These are phyloP conservation scores for Platanista minor DNA, from an alignment of 2,113 vertebrate species.

Conservation along the genomic window DNA sequence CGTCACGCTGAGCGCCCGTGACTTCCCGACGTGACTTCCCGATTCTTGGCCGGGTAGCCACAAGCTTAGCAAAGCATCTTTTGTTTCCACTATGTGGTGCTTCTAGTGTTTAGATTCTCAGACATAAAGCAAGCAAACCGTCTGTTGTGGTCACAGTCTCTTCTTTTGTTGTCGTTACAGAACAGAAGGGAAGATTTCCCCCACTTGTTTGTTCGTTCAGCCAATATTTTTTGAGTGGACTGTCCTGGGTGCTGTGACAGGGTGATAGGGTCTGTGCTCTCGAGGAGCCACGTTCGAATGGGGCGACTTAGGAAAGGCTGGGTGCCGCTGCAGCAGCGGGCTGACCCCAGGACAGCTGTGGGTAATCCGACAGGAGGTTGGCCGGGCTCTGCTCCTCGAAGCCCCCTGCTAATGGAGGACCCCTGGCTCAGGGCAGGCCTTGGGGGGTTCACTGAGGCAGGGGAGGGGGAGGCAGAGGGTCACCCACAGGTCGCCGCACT, in stretches of 20 bases:
- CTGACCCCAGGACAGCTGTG: too few relatives aligned
- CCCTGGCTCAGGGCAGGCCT: not conserved
- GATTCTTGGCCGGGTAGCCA: fast-evolving
- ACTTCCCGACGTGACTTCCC: not conserved
- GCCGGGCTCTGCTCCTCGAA: too few relatives aligned
- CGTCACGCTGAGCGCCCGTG: not conserved
- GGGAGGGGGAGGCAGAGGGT: not conserved
- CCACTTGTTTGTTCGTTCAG: not conserved
- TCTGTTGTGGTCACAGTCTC: not conserved
- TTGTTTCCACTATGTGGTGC: too few relatives aligned
- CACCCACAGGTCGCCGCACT: not conserved
- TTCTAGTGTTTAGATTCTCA: not conserved
- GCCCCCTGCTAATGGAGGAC: fast-evolving
- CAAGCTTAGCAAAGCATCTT: not conserved
- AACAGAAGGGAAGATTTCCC: not conserved
- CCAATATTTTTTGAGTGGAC: not conserved
- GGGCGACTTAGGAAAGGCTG: not conserved
- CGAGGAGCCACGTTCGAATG: not conserved
- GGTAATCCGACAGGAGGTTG: not conserved
- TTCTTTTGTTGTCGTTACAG: not conserved
- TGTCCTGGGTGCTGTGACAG: not conserved
- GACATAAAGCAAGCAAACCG: not conserved
- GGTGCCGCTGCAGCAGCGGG: not conserved
- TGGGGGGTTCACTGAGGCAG: not conserved
- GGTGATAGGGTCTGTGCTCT: not conserved